Evolutionary conservation across 2,888 invertebrate species (phyloP).

Genomic region (Agelastica alni): DNA sequence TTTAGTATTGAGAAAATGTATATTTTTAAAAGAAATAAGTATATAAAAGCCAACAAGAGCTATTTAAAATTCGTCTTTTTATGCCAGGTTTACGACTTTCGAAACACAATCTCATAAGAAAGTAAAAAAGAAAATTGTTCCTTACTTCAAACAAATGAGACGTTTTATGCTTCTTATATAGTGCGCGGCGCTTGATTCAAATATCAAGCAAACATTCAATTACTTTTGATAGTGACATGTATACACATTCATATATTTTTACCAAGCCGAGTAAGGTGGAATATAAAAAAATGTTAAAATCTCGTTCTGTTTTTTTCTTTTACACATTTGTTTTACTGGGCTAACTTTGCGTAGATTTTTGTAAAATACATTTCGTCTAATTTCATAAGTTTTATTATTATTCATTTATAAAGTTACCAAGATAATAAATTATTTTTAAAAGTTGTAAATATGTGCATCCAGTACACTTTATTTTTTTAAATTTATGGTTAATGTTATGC

Average conservation of each 20-base stretch:
- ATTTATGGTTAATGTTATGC: no score
- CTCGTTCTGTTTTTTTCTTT: slow-evolving; percentile 21
- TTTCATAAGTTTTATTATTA: no score
- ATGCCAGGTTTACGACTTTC: slow-evolving; percentile 8
- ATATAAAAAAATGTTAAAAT: slow-evolving; percentile 28
- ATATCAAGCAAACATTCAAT: slow-evolving; percentile 26
- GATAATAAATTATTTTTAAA: no score
- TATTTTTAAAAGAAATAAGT: no score
- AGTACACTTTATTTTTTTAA: no score
- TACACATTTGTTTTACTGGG: no score
- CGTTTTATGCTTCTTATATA: slow-evolving; percentile 16
- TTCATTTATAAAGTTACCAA: no score
- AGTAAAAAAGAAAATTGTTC: slow-evolving; percentile 22
- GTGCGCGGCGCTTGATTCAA: slow-evolving; percentile 3
- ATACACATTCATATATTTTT: slow-evolving; percentile 28
- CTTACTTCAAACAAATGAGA: slow-evolving; percentile 20
- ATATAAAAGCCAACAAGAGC: slow-evolving; percentile 4
- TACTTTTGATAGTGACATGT: slow-evolving; percentile 31
- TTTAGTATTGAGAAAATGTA: no score
- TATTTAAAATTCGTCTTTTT: slow-evolving; percentile 18
- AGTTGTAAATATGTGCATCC: no score
- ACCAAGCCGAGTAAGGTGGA: slow-evolving; percentile 25
- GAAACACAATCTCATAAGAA: slow-evolving; percentile 18
- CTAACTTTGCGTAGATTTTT: no score
- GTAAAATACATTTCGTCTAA: no score